Conservation (phyloP, 1,140 invertebrate species). For the Drosophila prosaltans region DNA sequence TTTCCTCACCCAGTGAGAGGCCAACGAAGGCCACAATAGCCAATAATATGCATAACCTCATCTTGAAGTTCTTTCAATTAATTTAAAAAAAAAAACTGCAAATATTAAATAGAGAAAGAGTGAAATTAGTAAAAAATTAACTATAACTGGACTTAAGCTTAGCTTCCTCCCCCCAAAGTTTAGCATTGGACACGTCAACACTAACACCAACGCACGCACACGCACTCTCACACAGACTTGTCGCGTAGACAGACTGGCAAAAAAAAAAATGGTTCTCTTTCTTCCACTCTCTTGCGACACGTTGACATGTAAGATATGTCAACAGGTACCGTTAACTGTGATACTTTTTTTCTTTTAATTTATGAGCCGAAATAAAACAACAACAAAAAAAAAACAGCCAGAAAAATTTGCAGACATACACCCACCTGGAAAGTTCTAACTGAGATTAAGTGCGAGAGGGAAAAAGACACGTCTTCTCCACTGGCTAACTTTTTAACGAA, state of each 20-base stretch:
- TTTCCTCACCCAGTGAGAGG: conserved; percentile 85
- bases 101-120: conserved; percentile 15
- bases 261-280: conserved; percentile 35
- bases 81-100: conserved; percentile 47
- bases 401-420: neutral
- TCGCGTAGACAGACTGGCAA: conserved; percentile 4
- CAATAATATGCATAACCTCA: conserved; percentile 82
- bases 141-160: conserved; percentile 26
- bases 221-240: neutral
- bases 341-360: conserved; percentile 42
- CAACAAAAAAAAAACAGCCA: too few relatives aligned
- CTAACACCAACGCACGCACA: conserved; percentile 6
- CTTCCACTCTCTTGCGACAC: conserved; percentile 31
- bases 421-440: conserved; percentile 19
- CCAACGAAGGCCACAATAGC: conserved; percentile 85
- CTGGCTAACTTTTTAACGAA: conserved; percentile 56
- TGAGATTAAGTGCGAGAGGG: conserved; percentile 1
- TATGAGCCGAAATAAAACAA: conserved; percentile 8
- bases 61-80: conserved; percentile 57
- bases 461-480: conserved; percentile 49
- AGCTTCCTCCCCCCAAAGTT: neutral
- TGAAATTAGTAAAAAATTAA: neutral
- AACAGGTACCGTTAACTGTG: conserved; percentile 70
- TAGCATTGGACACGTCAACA: conserved; percentile 72
- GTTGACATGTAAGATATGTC: conserved; percentile 36